Conservation (phyloP, 2,113 vertebrate species). For the Dasyurus viverrinus region DNA sequence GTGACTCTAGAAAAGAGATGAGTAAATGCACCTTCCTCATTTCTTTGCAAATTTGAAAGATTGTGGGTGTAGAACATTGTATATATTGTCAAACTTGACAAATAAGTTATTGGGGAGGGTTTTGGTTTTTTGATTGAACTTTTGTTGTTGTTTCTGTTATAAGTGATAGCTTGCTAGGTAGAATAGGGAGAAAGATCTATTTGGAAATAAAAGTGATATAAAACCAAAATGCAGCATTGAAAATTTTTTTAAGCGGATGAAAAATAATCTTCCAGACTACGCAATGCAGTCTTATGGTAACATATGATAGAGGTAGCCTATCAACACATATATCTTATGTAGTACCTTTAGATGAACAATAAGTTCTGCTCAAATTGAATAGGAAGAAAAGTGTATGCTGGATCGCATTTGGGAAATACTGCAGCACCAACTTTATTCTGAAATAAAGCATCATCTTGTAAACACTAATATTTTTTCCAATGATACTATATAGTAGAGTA, state of each 20-base stretch:
- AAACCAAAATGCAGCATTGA: not conserved
- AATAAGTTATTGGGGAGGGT: not conserved
- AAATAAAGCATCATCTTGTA: not conserved
- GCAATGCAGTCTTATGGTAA: not conserved
- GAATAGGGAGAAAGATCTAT: not conserved
- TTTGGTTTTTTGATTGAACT: not conserved
- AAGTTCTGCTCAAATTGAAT: not conserved
- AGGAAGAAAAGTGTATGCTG: not conserved
- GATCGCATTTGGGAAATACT: not conserved
- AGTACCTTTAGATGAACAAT: not conserved
- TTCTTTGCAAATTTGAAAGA: not conserved
- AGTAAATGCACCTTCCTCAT: not conserved
- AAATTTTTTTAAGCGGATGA: not conserved
- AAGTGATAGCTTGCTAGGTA: not conserved
- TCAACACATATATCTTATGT: not conserved
- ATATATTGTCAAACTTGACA: not conserved
- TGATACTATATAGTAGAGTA: not conserved
- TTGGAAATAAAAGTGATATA: not conserved
- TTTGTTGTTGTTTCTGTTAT: not conserved
- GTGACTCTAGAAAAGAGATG: not conserved
- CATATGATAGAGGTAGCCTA: not conserved
- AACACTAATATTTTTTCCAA: not conserved
- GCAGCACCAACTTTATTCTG: not conserved
- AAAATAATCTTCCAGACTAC: not conserved
- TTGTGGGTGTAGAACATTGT: not conserved